These are phyloP conservation scores for Papilio machaon DNA, from an alignment of 1,140 invertebrate species.

Conservation along the genomic window DNA sequence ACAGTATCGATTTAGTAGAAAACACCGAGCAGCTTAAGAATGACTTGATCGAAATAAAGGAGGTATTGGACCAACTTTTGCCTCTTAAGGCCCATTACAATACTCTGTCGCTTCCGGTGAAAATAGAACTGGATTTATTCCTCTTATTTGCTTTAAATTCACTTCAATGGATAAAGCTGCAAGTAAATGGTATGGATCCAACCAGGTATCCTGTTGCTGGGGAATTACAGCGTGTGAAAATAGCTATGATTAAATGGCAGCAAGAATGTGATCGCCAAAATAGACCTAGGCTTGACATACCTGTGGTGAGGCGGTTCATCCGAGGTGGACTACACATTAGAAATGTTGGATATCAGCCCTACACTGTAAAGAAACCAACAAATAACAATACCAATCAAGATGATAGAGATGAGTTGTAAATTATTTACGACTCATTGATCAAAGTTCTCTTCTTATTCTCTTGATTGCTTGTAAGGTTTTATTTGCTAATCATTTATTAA, in stretches of 20 bases:
- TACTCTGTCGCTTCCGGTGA: slow-evolving; percentile 80
- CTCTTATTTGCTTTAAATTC: slow-evolving; percentile 83
- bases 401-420: background rate
- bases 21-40: slow-evolving; percentile 79
- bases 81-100: slow-evolving; percentile 75
- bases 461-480: too few relatives aligned
- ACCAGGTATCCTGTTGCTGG: slow-evolving; percentile 82
- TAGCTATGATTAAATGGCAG: slow-evolving; percentile 83
- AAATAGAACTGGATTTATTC: slow-evolving; percentile 84
- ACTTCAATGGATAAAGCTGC: slow-evolving; percentile 83
- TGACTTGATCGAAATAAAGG: slow-evolving; percentile 79
- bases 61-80: slow-evolving; percentile 74
- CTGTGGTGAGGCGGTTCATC: slow-evolving; percentile 83
- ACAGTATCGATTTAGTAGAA: slow-evolving; percentile 75
- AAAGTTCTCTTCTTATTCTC: too few relatives aligned
- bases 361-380: slow-evolving; percentile 50
- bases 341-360: slow-evolving; percentile 65
- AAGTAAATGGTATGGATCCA: slow-evolving; percentile 82
- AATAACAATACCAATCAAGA: slow-evolving; percentile 67
- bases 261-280: slow-evolving; percentile 82
- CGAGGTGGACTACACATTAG: slow-evolving; percentile 77
- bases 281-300: slow-evolving; percentile 81
- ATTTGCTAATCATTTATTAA: too few relatives aligned
- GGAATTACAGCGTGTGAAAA: slow-evolving; percentile 82
- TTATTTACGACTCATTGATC: background rate